Evolutionary conservation across 2,888 invertebrate genomes (phyloP).

Genomic region (Caenorhabditis becei): DNA sequence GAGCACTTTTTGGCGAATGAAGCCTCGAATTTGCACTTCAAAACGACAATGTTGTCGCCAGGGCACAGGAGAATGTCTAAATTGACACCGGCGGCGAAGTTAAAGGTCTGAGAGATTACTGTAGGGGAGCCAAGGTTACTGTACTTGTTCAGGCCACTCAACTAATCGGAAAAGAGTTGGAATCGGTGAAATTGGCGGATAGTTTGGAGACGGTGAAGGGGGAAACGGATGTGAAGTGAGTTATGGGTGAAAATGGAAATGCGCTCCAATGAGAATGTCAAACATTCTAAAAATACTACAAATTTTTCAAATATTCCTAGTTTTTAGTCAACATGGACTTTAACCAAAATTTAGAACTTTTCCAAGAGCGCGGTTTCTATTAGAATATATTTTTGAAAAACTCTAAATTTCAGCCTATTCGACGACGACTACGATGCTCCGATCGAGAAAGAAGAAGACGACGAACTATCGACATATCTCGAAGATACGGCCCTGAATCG

Average conservation of each 20-base stretch:
- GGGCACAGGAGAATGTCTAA: neutral
- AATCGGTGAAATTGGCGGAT: no score
- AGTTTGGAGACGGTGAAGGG: no score
- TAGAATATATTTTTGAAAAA: no score
- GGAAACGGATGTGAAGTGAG: no score
- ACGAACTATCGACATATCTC: neutral
- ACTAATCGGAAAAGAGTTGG: no score
- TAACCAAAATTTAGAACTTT: no score
- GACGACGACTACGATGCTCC: slow-evolving; percentile 5
- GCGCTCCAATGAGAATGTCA: no score
- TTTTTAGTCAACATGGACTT: no score
- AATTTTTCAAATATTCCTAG: no score
- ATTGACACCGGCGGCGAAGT: neutral
- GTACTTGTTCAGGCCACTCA: neutral
- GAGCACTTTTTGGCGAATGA: neutral
- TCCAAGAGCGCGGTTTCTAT: no score
- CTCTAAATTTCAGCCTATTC: neutral
- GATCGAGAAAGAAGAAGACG: neutral
- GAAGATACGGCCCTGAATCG: neutral
- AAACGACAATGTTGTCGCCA: slow-evolving; percentile 5
- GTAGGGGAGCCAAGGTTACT: no score
- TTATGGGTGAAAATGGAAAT: neutral
- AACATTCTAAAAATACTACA: no score
- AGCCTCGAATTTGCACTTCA: neutral
- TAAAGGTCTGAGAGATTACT: neutral